Conservation (phyloP, 1,140 invertebrate species). For the Anthonomus grandis region DNA sequence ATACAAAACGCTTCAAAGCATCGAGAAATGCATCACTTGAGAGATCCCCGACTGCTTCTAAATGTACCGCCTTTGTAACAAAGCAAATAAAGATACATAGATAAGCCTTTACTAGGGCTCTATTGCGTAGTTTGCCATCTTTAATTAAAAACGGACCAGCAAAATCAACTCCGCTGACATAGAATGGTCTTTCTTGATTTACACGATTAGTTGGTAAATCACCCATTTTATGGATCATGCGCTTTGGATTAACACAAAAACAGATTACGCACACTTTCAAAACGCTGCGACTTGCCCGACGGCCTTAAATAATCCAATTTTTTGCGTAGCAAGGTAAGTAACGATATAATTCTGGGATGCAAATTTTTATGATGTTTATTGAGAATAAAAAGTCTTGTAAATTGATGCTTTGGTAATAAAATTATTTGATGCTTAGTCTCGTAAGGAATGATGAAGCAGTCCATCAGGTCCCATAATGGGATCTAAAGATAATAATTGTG, state of each 20-base stretch:
- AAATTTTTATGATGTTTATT: not conserved
- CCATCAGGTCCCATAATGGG: not conserved
- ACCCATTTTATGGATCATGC: not conserved
- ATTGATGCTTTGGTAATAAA: too few species aligned
- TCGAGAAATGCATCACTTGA: slow-evolving; percentile 32
- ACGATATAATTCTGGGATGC: not conserved
- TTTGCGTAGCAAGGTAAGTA: not conserved
- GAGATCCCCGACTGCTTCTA: slow-evolving; percentile 47
- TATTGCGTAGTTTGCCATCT: slow-evolving; percentile 31
- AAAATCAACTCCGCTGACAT: slow-evolving; percentile 45
- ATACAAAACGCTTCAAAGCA: slow-evolving; percentile 39
- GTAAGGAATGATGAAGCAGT: not conserved
- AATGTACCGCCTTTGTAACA: slow-evolving; percentile 42
- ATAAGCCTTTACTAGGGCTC: slow-evolving; percentile 45
- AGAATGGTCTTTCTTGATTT: slow-evolving; percentile 38
- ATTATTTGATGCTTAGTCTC: not conserved
- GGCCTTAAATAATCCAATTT: slow-evolving; percentile 29
- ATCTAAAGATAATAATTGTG: not conserved
- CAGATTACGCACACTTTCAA: slow-evolving; percentile 6
- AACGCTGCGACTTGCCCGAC: not conserved
- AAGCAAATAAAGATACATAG: slow-evolving; percentile 36
- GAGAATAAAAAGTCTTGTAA: not conserved
- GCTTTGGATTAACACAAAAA: not conserved
- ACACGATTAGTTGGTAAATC: slow-evolving; percentile 4
- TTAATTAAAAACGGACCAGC: slow-evolving; percentile 46